Base-by-base conservation (phyloP, 2,888 invertebrate species). In the Tipula confusa region DNA sequence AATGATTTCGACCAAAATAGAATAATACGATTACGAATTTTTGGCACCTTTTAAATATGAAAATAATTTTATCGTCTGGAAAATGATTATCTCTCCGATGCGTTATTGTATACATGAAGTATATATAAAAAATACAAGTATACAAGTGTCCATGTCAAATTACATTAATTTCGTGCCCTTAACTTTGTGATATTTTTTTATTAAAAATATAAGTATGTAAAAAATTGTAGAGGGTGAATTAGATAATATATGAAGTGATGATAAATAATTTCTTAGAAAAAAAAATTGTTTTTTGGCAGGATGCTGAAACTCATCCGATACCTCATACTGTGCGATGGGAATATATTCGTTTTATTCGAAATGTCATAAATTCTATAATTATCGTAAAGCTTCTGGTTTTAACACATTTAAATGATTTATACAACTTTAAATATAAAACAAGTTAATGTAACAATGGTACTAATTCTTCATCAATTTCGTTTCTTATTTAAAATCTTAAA, bases 141-240 rank as follows among this genome's bases (percentile, higher is more conserved):
- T 28, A 36, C 82, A 82, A 82, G 82, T 82, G 82, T 82, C 82
- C 82, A 38, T 82, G 24, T 33, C 82, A 38, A 82, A 82, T 82
- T 82, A 28, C 28, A 82, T 82, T 82, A 82, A 38, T 82, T 28
- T 82, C 33, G 13, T 15, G 38, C 82, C 82, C 82, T 82, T 82
- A 82, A 38, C 29, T 82, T 36, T 36, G 82, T 28, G 82, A 36
- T 24, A 82, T 33, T 36, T 82, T 24, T 80, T 80, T 80, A 29
- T 15, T 31, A 29, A 80, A 80, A 29, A 29, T 3, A n/a, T n/a
- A 15, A 48, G n/a, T n/a, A n/a, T n/a, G n/a, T n/a, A n/a, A n/a
- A n/a, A 48, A 48, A 13, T 9, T 18, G 80, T 9, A 64, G 64
- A 64, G 64, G 64, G 64, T 64, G 80, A 80, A 80, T 80, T 80